Percentiles rank a stretch among this genome's conserved stretches.
phyloP scores from a whole-genome alignment of 2,797 vertebrate species.

The Rhabdomys pumilio region DNA sequence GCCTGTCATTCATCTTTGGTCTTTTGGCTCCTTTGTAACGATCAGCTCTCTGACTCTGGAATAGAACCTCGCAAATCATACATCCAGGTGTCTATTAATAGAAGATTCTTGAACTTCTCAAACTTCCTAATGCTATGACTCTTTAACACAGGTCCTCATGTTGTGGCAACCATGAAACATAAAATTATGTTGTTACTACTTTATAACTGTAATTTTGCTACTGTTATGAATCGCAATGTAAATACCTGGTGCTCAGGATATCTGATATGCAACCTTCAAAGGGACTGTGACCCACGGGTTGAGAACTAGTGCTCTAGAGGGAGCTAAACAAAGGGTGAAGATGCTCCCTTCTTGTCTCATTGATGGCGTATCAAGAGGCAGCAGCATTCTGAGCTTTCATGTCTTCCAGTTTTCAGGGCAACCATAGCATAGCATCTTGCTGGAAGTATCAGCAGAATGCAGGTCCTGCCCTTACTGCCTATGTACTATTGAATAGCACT shows the following conservation, averaged over 20 bases:
- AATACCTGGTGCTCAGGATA: neutral
- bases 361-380: neutral
- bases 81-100: neutral
- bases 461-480: too few species aligned
- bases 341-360: neutral
- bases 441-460: neutral
- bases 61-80: neutral
- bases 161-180: neutral
- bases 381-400: fast-evolving
- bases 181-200: neutral
- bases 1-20: neutral
- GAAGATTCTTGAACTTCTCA: neutral
- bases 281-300: neutral
- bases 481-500: fast-evolving
- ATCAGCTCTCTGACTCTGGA: neutral
- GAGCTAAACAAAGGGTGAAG: neutral
- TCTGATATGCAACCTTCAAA: neutral
- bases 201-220: neutral
- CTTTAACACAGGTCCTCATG: neutral
- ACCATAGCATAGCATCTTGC: neutral
- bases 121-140: neutral
- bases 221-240: neutral
- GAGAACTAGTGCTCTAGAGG: neutral
- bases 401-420: neutral
- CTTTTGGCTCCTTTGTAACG: neutral